Base-by-base conservation (phyloP, 2,113 vertebrate genomes). In the Xyrauchen texanus region DNA sequence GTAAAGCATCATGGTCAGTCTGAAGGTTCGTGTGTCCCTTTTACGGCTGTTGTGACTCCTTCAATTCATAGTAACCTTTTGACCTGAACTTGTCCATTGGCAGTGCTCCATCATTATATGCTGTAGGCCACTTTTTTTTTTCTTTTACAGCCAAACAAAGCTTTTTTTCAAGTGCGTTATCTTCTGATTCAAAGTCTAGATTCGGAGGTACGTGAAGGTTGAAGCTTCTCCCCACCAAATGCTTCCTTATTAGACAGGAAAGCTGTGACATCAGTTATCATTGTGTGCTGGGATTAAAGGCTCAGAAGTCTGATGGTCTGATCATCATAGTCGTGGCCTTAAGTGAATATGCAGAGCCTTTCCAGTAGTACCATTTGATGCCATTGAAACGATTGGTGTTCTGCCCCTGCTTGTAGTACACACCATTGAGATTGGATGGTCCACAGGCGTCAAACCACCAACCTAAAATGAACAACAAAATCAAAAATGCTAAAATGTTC, bases 291-390 rank as follows among this genome's bases (percentile, higher is more conserved):
- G 77, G 85, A 12, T 60, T 82, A 15, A 77, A 67, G 68, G 13
- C 71, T 78, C 84, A 95, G 90, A 96, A 98, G 86, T 95, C 94
- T 63, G 91, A 93, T 0, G 97, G 96, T 88, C 96, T 91, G 81
- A 99, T 96, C 97, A 98, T 98, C 94, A 99, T 98, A 67, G 90
- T 89, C 0, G 97, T 98, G 64, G 93, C 92, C 91, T 95, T 96
- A 81, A 99, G 94, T 15, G 98, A 99, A 86, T 99, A 99, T 85
- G 97, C 96, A 0, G 98, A 98, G 45, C 98, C 98, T 89, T 97
- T 99, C 98, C 98, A 99, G 88, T 99, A 99, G 95, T 99, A 99
- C 98, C 98, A 99, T 93, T 99, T 99, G 86, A 99, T 97, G 8
- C 98, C 97, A 0, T 98, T 99, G 88, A 99, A 99, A 79, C 95